phyloP scores from a whole-genome alignment of 2,888 invertebrate genomes.

The Argyresthia goedartella region DNA sequence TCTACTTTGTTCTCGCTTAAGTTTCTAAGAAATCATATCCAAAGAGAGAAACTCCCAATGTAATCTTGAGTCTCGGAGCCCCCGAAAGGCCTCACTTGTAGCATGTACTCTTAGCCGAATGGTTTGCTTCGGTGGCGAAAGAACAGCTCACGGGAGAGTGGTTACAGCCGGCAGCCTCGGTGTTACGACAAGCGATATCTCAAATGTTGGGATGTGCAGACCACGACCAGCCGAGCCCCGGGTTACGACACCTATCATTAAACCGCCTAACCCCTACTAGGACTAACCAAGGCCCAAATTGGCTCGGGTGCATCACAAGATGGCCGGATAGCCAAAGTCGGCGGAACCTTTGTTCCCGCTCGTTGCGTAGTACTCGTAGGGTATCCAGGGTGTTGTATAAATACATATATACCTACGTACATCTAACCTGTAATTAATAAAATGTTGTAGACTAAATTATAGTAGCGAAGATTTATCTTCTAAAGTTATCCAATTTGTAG shows the following conservation, averaged over 20 bases:
- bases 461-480: too few relatives aligned
- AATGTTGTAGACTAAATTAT: too few relatives aligned
- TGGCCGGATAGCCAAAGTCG: not conserved
- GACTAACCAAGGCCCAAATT: not conserved
- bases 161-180: not conserved
- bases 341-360: conserved; percentile 30
- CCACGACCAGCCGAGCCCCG: not conserved
- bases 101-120: not conserved
- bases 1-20: too few relatives aligned
- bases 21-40: too few relatives aligned
- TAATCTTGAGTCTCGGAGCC: not conserved
- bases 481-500: too few relatives aligned
- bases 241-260: not conserved
- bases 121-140: not conserved
- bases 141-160: not conserved
- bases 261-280: not conserved
- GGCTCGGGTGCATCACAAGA: not conserved
- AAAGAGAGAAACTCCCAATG: too few relatives aligned
- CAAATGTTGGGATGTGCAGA: conserved; percentile 1
- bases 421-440: too few relatives aligned
- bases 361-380: conserved; percentile 35
- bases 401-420: too few relatives aligned
- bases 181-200: not conserved
- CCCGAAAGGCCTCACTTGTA: not conserved
- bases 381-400: conserved; percentile 10